These are phyloP conservation scores for Hepsetus odoe DNA, from an alignment of 2,113 vertebrate species.

Conservation along the genomic window DNA sequence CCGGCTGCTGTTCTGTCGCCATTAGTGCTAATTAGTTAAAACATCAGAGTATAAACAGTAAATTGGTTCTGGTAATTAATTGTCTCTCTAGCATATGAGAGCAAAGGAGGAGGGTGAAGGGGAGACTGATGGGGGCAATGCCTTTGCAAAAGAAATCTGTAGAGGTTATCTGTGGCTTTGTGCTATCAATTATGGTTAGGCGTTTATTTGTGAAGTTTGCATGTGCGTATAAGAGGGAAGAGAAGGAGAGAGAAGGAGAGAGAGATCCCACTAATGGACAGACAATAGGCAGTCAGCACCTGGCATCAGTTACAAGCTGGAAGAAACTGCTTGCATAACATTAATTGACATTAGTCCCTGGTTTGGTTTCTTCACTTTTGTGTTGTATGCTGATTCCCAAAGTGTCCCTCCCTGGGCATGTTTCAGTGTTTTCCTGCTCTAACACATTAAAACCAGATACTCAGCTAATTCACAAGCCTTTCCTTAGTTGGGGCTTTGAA, in stretches of 20 bases:
- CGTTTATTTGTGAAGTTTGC: constrained; percentile 49
- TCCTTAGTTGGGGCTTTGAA: neutral
- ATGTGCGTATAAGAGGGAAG: constrained; percentile 21
- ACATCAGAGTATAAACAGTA: constrained; percentile 99
- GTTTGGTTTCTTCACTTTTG: constrained; percentile 26
- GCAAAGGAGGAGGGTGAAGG: constrained; percentile 62
- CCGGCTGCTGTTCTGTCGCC: constrained; percentile 91
- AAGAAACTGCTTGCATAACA: constrained; percentile 35
- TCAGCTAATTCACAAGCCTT: neutral
- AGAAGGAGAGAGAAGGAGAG: constrained; percentile 33
- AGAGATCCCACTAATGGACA: constrained; percentile 41
- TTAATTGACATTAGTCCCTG: constrained; percentile 29
- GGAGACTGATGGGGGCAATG: constrained; percentile 9
- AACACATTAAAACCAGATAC: neutral
- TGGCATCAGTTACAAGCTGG: constrained; percentile 46
- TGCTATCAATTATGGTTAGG: constrained; percentile 60
- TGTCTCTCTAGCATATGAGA: constrained; percentile 87
- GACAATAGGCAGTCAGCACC: constrained; percentile 41
- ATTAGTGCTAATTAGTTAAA: constrained; percentile 99
- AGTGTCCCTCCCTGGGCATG: neutral
- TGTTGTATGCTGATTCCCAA: neutral
- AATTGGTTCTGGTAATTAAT: constrained; percentile 99
- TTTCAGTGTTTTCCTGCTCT: neutral
- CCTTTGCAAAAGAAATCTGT: constrained; percentile 53
- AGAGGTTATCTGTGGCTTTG: constrained; percentile 55